A percentile compares a stretch with the other conserved stretches of the same genome.
These are phyloP conservation scores for Hormaphis cornu DNA, from an alignment of 1,140 invertebrate genomes.

Conservation along the genomic window DNA sequence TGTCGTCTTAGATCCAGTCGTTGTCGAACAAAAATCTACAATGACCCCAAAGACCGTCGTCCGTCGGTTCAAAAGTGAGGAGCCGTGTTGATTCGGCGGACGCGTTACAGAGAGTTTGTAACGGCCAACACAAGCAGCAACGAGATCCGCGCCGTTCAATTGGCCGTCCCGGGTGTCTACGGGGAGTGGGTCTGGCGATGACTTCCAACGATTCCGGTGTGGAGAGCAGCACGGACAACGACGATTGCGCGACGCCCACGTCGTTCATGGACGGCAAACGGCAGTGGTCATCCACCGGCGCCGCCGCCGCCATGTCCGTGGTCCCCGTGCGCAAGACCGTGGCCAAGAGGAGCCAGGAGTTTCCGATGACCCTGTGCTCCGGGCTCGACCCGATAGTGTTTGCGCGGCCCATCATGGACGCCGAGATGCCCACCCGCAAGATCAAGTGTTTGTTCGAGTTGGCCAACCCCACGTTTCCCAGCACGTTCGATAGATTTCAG, in stretches of 20 bases:
- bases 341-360: neutral
- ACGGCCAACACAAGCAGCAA: too few species aligned
- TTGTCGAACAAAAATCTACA: too few species aligned
- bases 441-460: slow-evolving; percentile 18
- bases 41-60: too few species aligned
- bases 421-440: neutral
- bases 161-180: too few species aligned
- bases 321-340: neutral
- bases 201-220: slow-evolving; percentile 20
- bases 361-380: neutral
- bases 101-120: too few species aligned
- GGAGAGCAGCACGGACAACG: slow-evolving; percentile 23
- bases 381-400: neutral
- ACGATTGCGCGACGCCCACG: neutral
- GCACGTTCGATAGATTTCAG: slow-evolving; percentile 14
- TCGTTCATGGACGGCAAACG: neutral
- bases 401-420: neutral
- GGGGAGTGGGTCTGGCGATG: too few species aligned
- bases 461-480: neutral
- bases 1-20: too few species aligned
- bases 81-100: too few species aligned
- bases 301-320: neutral
- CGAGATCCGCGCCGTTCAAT: too few species aligned
- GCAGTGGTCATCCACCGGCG: neutral
- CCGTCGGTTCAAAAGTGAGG: too few species aligned